Evolutionary conservation across 2,888 invertebrate species (phyloP), one percentile per base, ranked within the genome.

Genomic region (Mimas tiliae): DNA sequence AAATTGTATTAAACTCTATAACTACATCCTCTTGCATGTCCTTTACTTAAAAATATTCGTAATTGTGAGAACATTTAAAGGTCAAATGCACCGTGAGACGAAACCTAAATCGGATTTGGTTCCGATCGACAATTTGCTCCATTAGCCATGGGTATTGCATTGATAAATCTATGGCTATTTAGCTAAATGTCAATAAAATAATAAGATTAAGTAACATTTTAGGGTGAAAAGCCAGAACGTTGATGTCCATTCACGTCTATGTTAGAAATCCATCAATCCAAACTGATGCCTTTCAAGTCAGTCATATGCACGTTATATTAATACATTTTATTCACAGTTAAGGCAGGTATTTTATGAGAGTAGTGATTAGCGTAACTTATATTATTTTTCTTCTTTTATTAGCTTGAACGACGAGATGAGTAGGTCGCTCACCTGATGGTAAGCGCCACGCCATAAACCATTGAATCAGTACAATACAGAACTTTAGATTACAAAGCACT

Each of bases 51-150:
- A 33, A 65, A 47, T 45, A 65, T 65, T 65, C 55, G 48, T 58
- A 58, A 80, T 78, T 81, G 81, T 83, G 83, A 74, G 82, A 83
- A 80, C 73, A 65, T 55, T 62, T 66, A 80, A 82, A 83, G 83
- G 81, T 82, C 79, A 78, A 38, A 48, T 38, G 12, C 65, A 72
- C 80, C 81, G 85, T 84, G 85, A 81, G 84, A 76, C 73, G 71
- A 58, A 38, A 58, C 79, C 81, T 81, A 74, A 82, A 82, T 77
- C 77, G 71, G 76, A 82, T 80, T 74, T 74, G 74, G 76, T 72
- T 68, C 69, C 66, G 73, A 77, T 83, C 76, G 76, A 78, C 75
- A 76, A 83, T 84, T 85, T 80, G 74, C 79, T 74, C 74, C 79
- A 79, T 83, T 83, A 58, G 48, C 65, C 38, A 65, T 65, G 58